Evolutionary conservation across 2,797 vertebrate genomes (phyloP).

Genomic region (Sandelia bainsii): DNA sequence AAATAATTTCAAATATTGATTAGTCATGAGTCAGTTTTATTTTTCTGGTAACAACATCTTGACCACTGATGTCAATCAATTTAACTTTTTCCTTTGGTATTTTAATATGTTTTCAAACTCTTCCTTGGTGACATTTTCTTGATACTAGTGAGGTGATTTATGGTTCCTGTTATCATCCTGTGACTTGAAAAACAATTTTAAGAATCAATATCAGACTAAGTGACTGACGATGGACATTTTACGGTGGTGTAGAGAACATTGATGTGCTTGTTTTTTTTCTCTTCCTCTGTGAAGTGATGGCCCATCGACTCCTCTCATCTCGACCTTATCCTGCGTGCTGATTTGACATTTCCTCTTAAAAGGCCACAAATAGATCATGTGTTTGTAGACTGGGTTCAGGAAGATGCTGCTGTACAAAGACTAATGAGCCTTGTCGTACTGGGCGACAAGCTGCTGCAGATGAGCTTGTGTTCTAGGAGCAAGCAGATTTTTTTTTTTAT

Average conservation of each 20-base stretch:
- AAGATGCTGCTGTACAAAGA: slow-evolving; percentile 43
- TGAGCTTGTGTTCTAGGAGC: slow-evolving; percentile 25
- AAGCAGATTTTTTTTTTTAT: slow-evolving; percentile 10
- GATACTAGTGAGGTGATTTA: slow-evolving; percentile 34
- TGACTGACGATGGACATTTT: slow-evolving; percentile 46
- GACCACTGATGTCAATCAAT: not conserved
- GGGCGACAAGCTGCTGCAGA: slow-evolving; percentile 24
- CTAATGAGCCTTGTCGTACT: slow-evolving; percentile 38
- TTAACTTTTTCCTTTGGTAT: not conserved
- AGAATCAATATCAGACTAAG: slow-evolving; percentile 64
- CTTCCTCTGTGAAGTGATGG: slow-evolving; percentile 37
- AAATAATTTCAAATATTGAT: not conserved
- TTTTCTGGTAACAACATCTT: not conserved
- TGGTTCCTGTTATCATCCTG: slow-evolving; percentile 31
- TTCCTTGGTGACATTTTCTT: slow-evolving; percentile 31
- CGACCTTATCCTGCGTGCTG: slow-evolving; percentile 64
- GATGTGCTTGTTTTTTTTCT: slow-evolving; percentile 24
- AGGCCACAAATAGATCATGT: slow-evolving; percentile 78
- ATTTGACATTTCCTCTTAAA: slow-evolving; percentile 82
- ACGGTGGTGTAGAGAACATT: slow-evolving; percentile 20
- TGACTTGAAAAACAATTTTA: slow-evolving; percentile 41
- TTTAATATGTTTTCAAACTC: not conserved
- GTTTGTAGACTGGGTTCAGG: slow-evolving; percentile 51
- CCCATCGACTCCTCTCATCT: slow-evolving; percentile 51
- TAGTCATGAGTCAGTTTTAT: too few relatives aligned